A percentile compares a stretch with the other conserved stretches of the same genome.
Evolutionary conservation across 2,888 invertebrate species (phyloP).

Genomic region (Dryadula phaetusa): DNA sequence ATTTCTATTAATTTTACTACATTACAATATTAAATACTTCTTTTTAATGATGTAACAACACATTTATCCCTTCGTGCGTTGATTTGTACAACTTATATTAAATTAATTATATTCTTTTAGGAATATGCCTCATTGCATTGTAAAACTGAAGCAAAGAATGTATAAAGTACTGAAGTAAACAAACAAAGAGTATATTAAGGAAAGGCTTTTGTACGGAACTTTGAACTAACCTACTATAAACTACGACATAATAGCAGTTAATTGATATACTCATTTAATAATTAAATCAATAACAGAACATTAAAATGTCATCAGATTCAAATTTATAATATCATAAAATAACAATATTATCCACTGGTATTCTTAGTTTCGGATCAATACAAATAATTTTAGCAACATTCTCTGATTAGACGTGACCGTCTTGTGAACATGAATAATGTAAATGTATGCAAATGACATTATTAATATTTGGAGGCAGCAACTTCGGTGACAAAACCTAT

Average conservation of each 20-base stretch:
- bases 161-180: no score
- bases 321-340: not conserved
- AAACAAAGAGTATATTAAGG: no score
- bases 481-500: constrained; percentile 20
- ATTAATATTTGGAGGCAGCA: constrained; percentile 35
- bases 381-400: constrained; percentile 20
- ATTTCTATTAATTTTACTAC: no score
- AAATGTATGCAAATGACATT: constrained; percentile 40
- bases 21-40: no score
- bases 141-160: no score
- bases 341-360: not conserved
- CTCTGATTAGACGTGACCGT: constrained; percentile 22
- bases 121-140: no score
- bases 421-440: constrained; percentile 29
- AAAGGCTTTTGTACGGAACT: no score
- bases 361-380: not conserved
- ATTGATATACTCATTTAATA: not conserved
- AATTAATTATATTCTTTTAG: no score
- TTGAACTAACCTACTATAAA: no score
- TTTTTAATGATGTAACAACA: no score
- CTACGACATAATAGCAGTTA: not conserved
- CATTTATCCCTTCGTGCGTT: no score
- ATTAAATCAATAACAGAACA: not conserved
- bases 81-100: no score
- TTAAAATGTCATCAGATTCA: constrained; percentile 9